Percentiles rank a stretch among this genome's conserved stretches.
Conservation (phyloP, 2,797 vertebrate genomes). For the Hylomyscus alleni region DNA sequence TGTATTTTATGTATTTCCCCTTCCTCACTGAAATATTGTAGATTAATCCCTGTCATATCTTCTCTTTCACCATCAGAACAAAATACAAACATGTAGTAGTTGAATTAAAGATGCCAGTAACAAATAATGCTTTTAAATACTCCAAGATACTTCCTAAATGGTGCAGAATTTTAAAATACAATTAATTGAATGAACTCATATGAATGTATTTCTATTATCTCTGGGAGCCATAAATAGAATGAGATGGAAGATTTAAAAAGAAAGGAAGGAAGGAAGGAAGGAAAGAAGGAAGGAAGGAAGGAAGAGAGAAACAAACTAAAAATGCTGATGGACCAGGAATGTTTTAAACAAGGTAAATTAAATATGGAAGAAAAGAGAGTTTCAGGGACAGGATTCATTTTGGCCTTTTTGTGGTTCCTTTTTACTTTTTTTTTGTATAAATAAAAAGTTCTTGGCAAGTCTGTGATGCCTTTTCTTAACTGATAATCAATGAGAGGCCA, state of each 20-base stretch:
- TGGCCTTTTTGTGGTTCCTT: neutral
- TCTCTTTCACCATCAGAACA: neutral
- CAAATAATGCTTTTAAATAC: conserved; percentile 35
- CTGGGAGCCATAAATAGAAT: conserved; percentile 28
- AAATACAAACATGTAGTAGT: neutral
- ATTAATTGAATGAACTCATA: conserved; percentile 8
- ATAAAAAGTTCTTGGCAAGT: neutral
- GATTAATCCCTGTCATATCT: neutral
- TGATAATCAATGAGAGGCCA: neutral
- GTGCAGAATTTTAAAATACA: conserved; percentile 1
- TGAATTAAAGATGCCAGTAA: neutral
- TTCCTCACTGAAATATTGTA: neutral
- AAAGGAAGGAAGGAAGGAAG: neutral
- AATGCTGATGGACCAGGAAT: neutral
- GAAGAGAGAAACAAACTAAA: neutral
- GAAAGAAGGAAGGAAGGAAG: neutral
- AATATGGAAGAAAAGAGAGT: conserved; percentile 38
- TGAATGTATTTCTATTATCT: conserved; percentile 9
- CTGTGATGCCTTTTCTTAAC: neutral
- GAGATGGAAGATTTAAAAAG: neutral
- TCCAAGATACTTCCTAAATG: neutral
- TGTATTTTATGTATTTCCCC: neutral
- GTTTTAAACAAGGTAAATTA: conserved; percentile 50
- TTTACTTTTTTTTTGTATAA: neutral
- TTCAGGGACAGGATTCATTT: conserved; percentile 58